Conservation (phyloP, 2,888 invertebrate genomes). For the Toxonevra muliebris region DNA sequence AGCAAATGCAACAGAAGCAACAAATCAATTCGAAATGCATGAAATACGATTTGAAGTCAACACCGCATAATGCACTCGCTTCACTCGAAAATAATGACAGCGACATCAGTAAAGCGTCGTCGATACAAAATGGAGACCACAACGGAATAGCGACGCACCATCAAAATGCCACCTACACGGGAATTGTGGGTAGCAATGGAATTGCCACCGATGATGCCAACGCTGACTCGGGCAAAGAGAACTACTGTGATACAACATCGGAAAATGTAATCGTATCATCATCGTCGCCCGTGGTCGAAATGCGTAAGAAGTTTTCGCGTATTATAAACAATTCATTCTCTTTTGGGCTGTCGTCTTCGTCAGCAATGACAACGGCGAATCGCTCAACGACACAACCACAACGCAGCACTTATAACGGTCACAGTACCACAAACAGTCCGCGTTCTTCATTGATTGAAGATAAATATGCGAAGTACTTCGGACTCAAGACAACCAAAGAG, state of each 20-base stretch:
- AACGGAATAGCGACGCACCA: no score
- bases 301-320: slow-evolving; percentile 52
- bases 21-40: slow-evolving; percentile 40
- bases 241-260: slow-evolving; percentile 43
- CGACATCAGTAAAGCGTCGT: slow-evolving; percentile 44
- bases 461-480: slow-evolving; percentile 60
- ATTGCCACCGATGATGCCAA: slow-evolving; percentile 38
- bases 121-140: slow-evolving; percentile 22
- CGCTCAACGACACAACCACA: not conserved
- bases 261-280: not conserved
- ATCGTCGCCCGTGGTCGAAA: slow-evolving; percentile 46
- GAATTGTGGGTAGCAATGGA: not conserved
- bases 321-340: slow-evolving; percentile 40
- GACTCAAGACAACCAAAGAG: slow-evolving; percentile 39
- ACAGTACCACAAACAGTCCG: slow-evolving; percentile 21
- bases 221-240: slow-evolving; percentile 61
- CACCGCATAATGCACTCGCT: slow-evolving; percentile 35
- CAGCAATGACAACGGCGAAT: not conserved
- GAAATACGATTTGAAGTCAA: slow-evolving; percentile 45
- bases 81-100: slow-evolving; percentile 44
- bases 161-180: no score
- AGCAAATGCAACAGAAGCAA: slow-evolving; percentile 44
- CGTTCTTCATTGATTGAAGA: slow-evolving; percentile 46
- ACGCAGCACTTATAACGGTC: not conserved
- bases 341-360: slow-evolving; percentile 19